Evolutionary conservation across 1,140 invertebrate genomes (phyloP), one percentile per base, ranked within the genome.

Genomic region (Gryllus bimaculatus): DNA sequence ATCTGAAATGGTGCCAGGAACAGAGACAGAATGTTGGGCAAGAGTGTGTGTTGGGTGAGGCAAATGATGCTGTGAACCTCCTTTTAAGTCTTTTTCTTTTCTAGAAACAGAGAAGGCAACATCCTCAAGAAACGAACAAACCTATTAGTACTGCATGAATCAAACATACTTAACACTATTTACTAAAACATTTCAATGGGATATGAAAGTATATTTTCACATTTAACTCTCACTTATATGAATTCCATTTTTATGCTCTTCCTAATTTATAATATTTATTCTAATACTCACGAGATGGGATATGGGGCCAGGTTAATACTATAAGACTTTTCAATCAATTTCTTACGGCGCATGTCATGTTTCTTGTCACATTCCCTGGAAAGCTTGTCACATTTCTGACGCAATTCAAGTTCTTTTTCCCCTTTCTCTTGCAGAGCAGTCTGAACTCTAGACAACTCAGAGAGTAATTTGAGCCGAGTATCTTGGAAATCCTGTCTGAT

Each of bases 401-500:
- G 81, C 54, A 83, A 76, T 73, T 80, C 76, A 77, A 79, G 80
- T 78, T 83, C 83, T 75, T 83, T 82, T 39, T 75, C 77, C 79
- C 82, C 82, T 80, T 82, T 82, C 13, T 81, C 82, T 81, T 48
- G 21, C 79, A 78, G 13, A 75, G 81, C 80, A 78, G 80, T 78
- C 75, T 83, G 83, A 21, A 83, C 80, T 79, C 81, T 82, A 39
- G 80, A 78, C 26, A 84, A 76, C 78, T 83, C 83, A 54, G 81
- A 75, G 15, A 81, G 80, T 26, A 84, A 78, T 76, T 81, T 83
- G 20, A 80, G 79, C 74, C 82, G 74, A 10, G 81, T 83, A 20
- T 82, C 80, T 78, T 84, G 81, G 74, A 83, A 82, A 74, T 84
- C 81, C 39, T 83, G 79, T 47, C 82, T 82, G 73, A 84, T 80